Percentiles rank a stretch among this genome's conserved stretches.
Conservation (phyloP, 2,888 invertebrate genomes). For the Drosophila subquinaria region DNA sequence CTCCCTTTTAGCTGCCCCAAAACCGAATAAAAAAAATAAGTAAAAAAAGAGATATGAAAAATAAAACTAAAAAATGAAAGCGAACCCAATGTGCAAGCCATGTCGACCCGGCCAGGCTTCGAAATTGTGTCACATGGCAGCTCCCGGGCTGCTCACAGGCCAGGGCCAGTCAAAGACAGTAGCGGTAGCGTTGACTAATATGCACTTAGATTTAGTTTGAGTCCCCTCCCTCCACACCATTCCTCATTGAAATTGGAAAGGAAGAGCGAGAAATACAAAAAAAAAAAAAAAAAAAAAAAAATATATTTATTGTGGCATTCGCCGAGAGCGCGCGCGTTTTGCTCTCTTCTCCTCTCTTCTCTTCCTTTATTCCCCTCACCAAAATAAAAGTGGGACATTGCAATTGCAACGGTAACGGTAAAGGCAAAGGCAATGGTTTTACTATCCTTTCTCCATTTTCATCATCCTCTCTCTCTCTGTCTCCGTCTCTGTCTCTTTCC, state of each 20-base stretch:
- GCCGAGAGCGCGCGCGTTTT: slow-evolving; percentile 13
- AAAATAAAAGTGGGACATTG: slow-evolving; percentile 67
- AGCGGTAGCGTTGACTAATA: slow-evolving; percentile 66
- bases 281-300: slow-evolving; percentile 33
- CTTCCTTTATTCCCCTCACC: not conserved
- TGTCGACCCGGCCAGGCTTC: slow-evolving; percentile 27
- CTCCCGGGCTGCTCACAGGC: slow-evolving; percentile 59
- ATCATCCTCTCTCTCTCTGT: not conserved
- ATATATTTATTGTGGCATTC: slow-evolving; percentile 54
- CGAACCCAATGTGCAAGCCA: slow-evolving; percentile 12
- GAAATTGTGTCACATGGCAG: slow-evolving; percentile 68
- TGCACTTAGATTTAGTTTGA: slow-evolving; percentile 65
- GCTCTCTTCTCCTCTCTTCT: not conserved
- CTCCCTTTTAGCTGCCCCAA: not conserved
- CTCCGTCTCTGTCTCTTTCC: not conserved
- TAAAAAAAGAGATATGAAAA: not conserved
- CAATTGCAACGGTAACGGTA: slow-evolving; percentile 60
- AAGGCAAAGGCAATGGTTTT: slow-evolving; percentile 18
- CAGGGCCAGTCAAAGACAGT: slow-evolving; percentile 69
- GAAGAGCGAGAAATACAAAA: slow-evolving; percentile 23
- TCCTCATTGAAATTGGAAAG: slow-evolving; percentile 28
- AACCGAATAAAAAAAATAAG: not conserved
- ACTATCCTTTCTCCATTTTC: not conserved
- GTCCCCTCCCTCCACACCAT: slow-evolving; percentile 6
- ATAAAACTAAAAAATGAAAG: slow-evolving; percentile 6